Base-by-base conservation (phyloP, 2,888 invertebrate genomes). In the Mycalesis mineus region DNA sequence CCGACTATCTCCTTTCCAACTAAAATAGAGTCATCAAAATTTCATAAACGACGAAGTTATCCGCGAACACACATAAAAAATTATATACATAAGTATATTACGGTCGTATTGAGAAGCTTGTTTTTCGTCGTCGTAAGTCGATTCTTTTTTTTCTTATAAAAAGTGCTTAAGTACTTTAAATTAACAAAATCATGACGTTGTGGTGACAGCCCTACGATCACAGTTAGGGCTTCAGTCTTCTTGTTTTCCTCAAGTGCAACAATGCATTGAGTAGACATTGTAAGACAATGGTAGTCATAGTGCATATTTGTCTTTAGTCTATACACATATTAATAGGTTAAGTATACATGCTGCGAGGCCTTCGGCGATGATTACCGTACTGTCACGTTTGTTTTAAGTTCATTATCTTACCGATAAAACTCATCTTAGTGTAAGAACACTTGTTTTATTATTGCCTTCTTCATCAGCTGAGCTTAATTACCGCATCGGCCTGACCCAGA, bases 331-430 rank as follows among this genome's bases (percentile, higher is more conserved):
- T 67, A 62, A 63, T 63, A 63, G 56, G 63, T 64, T 58, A 61
- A 57, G 55, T 65, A 62, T 56, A 65, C 60, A 57, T 57, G 53
- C 55, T 48, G 62, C 56, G 57, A 65, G 63, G 63, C 64, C 65
- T 66, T 66, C 63, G 55, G 47, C 13, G 45, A 45, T 58, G 60
- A 66, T 65, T 62, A 66, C 58, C 65, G 62, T 61, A 58, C 45
- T 60, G 64, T 57, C 58, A 61, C 64, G 65, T 63, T 61, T 57
- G 47, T 47, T 61, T 53, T 55, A 51, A 59, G 42, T 58, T 61
- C 51, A 54, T 41, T 62, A 58, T 61, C 60, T 61, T 13, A 52
- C 33, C 58, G 47, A 61, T 63, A 56, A 58, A 17, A 40, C 11
- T 50, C 40, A 22, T 51, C 36, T 31, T 28, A n/a, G 14, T 51